Base-by-base conservation (phyloP, 2,113 vertebrate genomes). In the Scomber colias region DNA sequence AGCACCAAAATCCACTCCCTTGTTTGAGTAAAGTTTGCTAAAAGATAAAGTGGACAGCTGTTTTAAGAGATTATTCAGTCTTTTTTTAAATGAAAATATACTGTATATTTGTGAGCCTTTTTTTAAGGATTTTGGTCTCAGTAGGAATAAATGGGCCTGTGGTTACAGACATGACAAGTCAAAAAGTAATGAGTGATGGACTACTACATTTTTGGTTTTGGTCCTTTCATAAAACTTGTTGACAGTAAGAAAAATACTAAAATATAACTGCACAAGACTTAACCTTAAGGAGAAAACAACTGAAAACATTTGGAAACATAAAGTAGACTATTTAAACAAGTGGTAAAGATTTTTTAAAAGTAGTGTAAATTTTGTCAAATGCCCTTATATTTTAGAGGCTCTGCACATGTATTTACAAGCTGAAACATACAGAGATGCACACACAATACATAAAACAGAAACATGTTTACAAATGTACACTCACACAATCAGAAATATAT, bases 101-200 rank as follows among this genome's bases (percentile, higher is more conserved):
- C 8, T 3, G 17, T 65, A 15, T 19, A 31, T 75, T 30, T 62
- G 17, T 17, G 13, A 51, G 24, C 7, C 15, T 12, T 12, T 66
- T 46, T 46, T 46, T 14, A 14, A 11, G 16, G 12, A 1, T 45
- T 3, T 54, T 12, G 6, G 35, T 35, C 35, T 35, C 35, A 46
- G 35, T 21, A 40, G 4, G 11, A 71, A 53, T 5, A 53, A 60
- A 46, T 73, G 46, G 16, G 11, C 3, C 45, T 17, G 15, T 57
- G n/a, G 50, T 50, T 45, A 56, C 11, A 71, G 50, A 63, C 24
- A 55, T 63, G 27, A n/a, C 76, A 57, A 59, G 19, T 57, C 13
- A 31, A 50, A 51, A 69, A 7, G 21, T 6, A 46, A 15, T 13
- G 13, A 68, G 65, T 17, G 31, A 45, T n/a, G 50, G 46, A n/a